Conservation (phyloP, 37 sponge, comb jelly and placozoan species). For the Aplysina aerophoba region DNA sequence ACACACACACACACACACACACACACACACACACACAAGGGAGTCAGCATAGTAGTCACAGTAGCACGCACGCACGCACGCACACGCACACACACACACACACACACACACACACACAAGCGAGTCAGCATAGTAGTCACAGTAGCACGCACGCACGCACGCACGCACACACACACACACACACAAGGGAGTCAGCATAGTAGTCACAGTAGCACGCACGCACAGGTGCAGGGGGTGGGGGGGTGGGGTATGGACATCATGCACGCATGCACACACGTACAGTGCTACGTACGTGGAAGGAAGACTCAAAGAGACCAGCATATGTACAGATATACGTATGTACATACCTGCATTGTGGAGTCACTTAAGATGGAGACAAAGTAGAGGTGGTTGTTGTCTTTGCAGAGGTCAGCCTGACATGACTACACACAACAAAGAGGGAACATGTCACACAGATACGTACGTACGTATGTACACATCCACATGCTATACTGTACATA, state of each 20-base stretch:
- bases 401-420: conserved; percentile 85
- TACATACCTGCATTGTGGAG: conserved; percentile 54
- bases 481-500: neutral
- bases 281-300: too few relatives aligned
- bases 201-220: too few relatives aligned
- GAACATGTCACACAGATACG: neutral
- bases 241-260: too few relatives aligned
- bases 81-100: conserved; percentile 14
- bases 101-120: conserved; percentile 1
- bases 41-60: neutral
- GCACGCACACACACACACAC: conserved; percentile 40
- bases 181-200: too few relatives aligned
- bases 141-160: conserved; percentile 1
- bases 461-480: neutral
- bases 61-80: neutral
- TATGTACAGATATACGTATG: too few relatives aligned
- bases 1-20: conserved; percentile 8
- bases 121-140: too few relatives aligned
- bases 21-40: neutral
- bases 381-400: conserved; percentile 85
- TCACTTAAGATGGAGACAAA: conserved; percentile 79
- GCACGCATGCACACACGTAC: conserved; percentile 32
- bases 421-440: conserved; percentile 45
- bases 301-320: too few relatives aligned
- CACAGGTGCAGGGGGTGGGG: too few relatives aligned